Evolutionary conservation across 2,113 vertebrate species (phyloP).

Genomic region (Peromyscus californicus): DNA sequence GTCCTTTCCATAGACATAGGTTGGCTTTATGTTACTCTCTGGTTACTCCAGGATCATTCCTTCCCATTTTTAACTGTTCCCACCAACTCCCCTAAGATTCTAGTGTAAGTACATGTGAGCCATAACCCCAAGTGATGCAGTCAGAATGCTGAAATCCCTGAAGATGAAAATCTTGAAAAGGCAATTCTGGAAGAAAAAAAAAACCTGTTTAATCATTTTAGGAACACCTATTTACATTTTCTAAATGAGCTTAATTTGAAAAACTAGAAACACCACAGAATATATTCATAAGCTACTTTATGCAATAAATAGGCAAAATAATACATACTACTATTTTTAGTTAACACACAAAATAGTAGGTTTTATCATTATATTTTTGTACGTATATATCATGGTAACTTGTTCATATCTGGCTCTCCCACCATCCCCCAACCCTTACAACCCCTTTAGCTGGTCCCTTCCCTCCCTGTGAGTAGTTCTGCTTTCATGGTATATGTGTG

Average conservation of each 20-base stretch:
- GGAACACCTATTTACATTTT: background rate
- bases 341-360: background rate
- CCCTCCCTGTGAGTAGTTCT: background rate
- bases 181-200: background rate
- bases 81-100: background rate
- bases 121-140: background rate
- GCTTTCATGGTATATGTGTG: background rate
- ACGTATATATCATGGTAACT: no score
- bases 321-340: background rate
- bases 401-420: background rate
- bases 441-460: no score
- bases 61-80: background rate
- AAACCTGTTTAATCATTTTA: background rate
- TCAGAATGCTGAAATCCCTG: background rate
- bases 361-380: background rate
- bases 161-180: background rate
- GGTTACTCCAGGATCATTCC: background rate
- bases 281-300: background rate
- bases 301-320: background rate
- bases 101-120: background rate
- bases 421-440: no score
- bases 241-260: slow-evolving; percentile 1
- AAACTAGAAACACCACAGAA: background rate
- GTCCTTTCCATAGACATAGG: background rate
- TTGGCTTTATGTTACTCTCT: background rate